A percentile compares a stretch with the other conserved stretches of the same genome.
Evolutionary conservation across 2,113 vertebrate species (phyloP).

Genomic region (Chaetodon trifascialis): DNA sequence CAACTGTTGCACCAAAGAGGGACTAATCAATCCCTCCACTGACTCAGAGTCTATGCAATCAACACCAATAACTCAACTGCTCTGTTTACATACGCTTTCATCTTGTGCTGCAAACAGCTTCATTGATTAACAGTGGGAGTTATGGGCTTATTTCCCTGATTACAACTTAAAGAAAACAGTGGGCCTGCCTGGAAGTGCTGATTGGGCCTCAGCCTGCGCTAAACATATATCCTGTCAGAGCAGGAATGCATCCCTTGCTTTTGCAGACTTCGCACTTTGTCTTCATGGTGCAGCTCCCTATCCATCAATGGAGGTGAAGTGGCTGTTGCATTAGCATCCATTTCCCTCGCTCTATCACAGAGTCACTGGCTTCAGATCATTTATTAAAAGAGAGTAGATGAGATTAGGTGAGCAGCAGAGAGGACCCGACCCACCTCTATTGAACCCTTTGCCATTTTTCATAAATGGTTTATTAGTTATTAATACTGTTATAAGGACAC

Average conservation of each 20-base stretch:
- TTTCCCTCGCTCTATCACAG: constrained; percentile 47
- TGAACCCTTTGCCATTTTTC: constrained; percentile 6
- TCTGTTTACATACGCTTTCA: constrained; percentile 69
- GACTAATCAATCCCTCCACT: constrained; percentile 43
- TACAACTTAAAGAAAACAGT: constrained; percentile 88
- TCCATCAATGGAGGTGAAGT: constrained; percentile 67
- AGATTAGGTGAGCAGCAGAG: constrained; percentile 26
- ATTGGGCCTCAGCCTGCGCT: constrained; percentile 76
- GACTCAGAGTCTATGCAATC: constrained; percentile 55
- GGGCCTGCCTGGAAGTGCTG: constrained; percentile 83
- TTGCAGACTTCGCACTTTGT: constrained; percentile 78
- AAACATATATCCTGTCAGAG: constrained; percentile 81
- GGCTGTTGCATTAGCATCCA: constrained; percentile 74
- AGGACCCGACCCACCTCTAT: not conserved
- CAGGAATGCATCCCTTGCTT: constrained; percentile 74
- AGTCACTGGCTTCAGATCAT: constrained; percentile 38
- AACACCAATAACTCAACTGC: constrained; percentile 65
- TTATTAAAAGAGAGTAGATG: constrained; percentile 56
- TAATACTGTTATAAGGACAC: constrained; percentile 26
- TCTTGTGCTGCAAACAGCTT: constrained; percentile 58
- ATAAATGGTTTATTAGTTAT: constrained; percentile 10
- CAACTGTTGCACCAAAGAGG: constrained; percentile 38
- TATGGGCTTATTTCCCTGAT: constrained; percentile 91
- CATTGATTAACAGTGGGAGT: constrained; percentile 85
- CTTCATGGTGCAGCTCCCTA: constrained; percentile 40